Percentiles rank a stretch among this genome's conserved stretches.
Evolutionary conservation across 2,113 vertebrate genomes (phyloP).

Genomic region (Megalops atlanticus): DNA sequence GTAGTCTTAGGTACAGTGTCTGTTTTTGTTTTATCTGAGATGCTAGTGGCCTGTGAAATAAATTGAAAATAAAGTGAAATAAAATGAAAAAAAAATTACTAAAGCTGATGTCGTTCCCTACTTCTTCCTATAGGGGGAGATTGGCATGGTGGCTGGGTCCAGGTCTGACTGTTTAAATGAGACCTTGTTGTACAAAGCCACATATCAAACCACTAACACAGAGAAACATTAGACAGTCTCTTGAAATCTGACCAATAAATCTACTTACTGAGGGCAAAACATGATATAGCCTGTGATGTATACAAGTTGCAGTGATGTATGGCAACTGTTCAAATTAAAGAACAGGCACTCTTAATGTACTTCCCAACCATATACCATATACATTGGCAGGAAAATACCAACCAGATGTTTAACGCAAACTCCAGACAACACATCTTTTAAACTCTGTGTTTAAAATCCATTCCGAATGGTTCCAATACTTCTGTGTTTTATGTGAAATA

Average conservation of each 20-base stretch:
- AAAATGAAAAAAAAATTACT: too few species aligned
- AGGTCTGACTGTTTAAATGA: conserved; percentile 50
- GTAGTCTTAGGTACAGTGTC: background rate
- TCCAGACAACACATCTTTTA: conserved; percentile 32
- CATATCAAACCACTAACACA: conserved; percentile 64
- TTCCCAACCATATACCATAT: conserved; percentile 43
- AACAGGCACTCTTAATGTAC: conserved; percentile 24
- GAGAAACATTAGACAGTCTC: conserved; percentile 43
- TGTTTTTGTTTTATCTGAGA: background rate
- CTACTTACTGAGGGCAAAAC: conserved; percentile 49
- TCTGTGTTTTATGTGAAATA: conserved; percentile 40
- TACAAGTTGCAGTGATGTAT: conserved; percentile 50
- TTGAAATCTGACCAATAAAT: conserved; percentile 68
- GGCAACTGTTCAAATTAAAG: conserved; percentile 53
- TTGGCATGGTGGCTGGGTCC: conserved; percentile 19
- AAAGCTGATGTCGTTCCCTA: background rate
- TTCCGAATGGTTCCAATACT: conserved; percentile 33
- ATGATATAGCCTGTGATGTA: conserved; percentile 52
- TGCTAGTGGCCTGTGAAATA: background rate
- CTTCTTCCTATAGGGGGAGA: background rate
- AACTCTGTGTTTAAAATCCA: conserved; percentile 10
- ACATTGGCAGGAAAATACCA: conserved; percentile 40
- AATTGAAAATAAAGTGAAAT: too few species aligned
- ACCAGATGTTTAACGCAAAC: conserved; percentile 54
- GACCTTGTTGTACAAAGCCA: conserved; percentile 55